Conservation (phyloP, 1,140 invertebrate species). For the Microplitis mediator region DNA sequence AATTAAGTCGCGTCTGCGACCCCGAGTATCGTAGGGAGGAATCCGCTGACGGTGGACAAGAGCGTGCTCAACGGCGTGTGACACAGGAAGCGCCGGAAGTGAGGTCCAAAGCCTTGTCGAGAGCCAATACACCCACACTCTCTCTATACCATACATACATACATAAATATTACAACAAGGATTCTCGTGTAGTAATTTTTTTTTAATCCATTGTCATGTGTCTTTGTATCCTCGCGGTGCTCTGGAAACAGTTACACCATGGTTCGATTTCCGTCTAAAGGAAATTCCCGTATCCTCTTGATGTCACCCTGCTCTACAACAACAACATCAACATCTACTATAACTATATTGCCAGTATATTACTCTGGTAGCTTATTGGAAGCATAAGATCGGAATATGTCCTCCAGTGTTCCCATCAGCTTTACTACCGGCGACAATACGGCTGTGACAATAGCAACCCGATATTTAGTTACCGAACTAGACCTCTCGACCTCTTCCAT, state of each 20-base stretch:
- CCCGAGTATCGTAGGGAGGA: constrained; percentile 7
- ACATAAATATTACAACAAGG: background rate
- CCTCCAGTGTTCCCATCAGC: constrained; percentile 33
- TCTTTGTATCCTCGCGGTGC: background rate
- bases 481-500: constrained; percentile 1
- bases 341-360: background rate
- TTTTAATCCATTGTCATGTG: constrained; percentile 13
- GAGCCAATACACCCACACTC: constrained; percentile 9
- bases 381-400: constrained; percentile 38
- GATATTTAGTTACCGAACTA: constrained; percentile 45
- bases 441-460: constrained; percentile 46
- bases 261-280: constrained; percentile 6
- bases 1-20: constrained; percentile 41
- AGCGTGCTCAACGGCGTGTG: constrained; percentile 63
- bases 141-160: too few relatives aligned
- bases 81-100: constrained; percentile 60
- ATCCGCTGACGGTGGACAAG: constrained; percentile 29
- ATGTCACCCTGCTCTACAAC: constrained; percentile 3
- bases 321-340: background rate
- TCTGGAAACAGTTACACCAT: too few relatives aligned
- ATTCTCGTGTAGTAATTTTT: constrained; percentile 30
- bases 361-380: background rate
- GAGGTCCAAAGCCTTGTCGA: constrained; percentile 38
- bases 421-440: constrained; percentile 30
- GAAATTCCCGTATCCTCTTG: constrained; percentile 14